Evolutionary conservation across 1,140 invertebrate genomes (phyloP), one percentile per base, ranked within the genome.

Genomic region (Aphaenogaster rudis): DNA sequence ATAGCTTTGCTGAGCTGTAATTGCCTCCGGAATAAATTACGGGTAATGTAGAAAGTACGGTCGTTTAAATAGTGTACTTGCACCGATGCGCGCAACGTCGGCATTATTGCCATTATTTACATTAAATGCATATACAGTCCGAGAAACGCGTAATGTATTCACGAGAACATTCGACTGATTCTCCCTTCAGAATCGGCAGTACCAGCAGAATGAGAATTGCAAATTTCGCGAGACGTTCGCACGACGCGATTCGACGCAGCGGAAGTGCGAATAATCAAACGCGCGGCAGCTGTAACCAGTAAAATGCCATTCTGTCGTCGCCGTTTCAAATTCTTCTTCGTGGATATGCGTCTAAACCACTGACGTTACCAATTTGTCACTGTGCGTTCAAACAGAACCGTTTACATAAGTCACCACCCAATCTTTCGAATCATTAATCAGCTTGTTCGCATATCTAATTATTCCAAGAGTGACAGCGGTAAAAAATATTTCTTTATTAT

Each of bases 1-100:
- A 89, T 89, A 82, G 84, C 88, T 64, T 39, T 17, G 52, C 50
- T 42, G 59, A 6, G 33, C 77, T 63, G 64, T 87, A 90, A 89
- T 90, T 87, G 88, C 88, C 33, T 66, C 71, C 57, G 59, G 88
- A 89, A 90, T 90, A 89, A 90, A 90, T 90, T 89, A 79, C 82
- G 39, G 52, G 36, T 74, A 89, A 77, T 85, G 77, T 64, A 78
- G 88, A 82, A 90, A 90, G 78, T 66, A 69, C 50, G 61, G 77
- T 78, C 69, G 57, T 87, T 82, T 77, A 86, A 90, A 89, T 88
- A 72, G 67, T 81, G 42, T 86, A 69, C 59, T 54, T 33, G 59
- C 54, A 74, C 74, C 13, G 28, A 36, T 57, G 17, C 69, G 63
- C 57, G 39, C 39, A 36, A 50, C 28, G 77, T 8, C 21, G 21